Conservation (phyloP, 1,140 invertebrate species). For the Lithobius niger region DNA sequence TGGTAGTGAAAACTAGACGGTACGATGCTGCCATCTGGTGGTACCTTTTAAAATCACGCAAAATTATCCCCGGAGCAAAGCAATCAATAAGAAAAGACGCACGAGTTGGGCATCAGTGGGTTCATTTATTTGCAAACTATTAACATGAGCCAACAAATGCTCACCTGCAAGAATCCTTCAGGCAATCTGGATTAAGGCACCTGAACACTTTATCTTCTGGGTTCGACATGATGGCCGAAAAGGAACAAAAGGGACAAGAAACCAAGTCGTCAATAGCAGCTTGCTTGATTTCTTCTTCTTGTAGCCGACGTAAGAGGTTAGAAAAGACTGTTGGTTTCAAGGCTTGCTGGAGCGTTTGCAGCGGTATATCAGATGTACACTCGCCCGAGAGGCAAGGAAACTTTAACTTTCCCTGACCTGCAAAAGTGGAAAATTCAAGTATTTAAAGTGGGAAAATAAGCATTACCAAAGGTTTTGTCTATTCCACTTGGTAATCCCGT, state of each 20-base stretch:
- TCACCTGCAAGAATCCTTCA: constrained; percentile 46
- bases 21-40: too few species aligned
- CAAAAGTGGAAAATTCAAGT: not conserved
- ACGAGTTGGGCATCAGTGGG: too few species aligned
- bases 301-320: constrained; percentile 36
- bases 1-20: too few species aligned
- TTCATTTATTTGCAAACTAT: too few species aligned
- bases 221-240: constrained; percentile 42
- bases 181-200: constrained; percentile 48
- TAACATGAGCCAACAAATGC: too few species aligned
- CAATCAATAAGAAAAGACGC: too few species aligned
- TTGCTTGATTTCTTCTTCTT: constrained; percentile 43
- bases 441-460: not conserved
- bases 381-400: constrained; percentile 3
- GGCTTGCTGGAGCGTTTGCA: constrained; percentile 26
- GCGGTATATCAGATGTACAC: constrained; percentile 24
- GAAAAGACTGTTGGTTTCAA: constrained; percentile 40
- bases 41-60: too few species aligned
- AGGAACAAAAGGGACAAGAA: constrained; percentile 48
- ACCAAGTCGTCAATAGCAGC: constrained; percentile 45
- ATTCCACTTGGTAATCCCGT: too few species aligned
- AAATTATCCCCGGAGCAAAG: too few species aligned
- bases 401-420: not conserved
- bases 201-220: constrained; percentile 45
- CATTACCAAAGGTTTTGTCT: constrained; percentile 33